Evolutionary conservation across 2,888 invertebrate species (phyloP).

Genomic region (Harpalus rufipes): DNA sequence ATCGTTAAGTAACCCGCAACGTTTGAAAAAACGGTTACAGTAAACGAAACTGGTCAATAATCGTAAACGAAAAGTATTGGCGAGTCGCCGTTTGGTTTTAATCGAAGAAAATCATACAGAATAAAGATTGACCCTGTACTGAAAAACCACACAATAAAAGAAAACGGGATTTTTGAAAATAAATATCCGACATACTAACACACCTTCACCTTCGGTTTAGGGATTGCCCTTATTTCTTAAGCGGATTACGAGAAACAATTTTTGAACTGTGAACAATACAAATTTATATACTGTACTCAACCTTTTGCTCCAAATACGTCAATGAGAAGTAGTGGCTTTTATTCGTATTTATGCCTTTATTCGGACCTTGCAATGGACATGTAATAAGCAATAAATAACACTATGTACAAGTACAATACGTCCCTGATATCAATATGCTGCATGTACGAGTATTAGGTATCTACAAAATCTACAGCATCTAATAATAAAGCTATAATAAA

Average conservation of each 20-base stretch:
- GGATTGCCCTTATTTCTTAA: constrained; percentile 56
- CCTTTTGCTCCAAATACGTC: constrained; percentile 4
- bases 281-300: constrained; percentile 28
- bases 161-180: constrained; percentile 45
- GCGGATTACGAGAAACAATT: constrained; percentile 52
- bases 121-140: constrained; percentile 49
- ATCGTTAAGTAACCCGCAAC: constrained; percentile 17
- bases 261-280: constrained; percentile 39
- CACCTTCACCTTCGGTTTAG: constrained; percentile 13
- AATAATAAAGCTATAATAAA: too few species aligned
- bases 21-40: constrained; percentile 28
- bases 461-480: too few species aligned
- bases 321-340: constrained; percentile 2
- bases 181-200: constrained; percentile 51
- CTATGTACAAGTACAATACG: background rate
- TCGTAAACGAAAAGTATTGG: constrained; percentile 33
- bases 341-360: background rate
- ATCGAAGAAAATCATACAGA: constrained; percentile 53
- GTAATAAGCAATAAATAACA: background rate
- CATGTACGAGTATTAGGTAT: too few species aligned
- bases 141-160: constrained; percentile 51
- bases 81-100: constrained; percentile 29
- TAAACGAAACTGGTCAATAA: constrained; percentile 47
- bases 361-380: background rate
- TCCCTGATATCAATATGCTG: too few species aligned